Conservation (phyloP, 2,113 vertebrate species). For the Pongo pygmaeus region DNA sequence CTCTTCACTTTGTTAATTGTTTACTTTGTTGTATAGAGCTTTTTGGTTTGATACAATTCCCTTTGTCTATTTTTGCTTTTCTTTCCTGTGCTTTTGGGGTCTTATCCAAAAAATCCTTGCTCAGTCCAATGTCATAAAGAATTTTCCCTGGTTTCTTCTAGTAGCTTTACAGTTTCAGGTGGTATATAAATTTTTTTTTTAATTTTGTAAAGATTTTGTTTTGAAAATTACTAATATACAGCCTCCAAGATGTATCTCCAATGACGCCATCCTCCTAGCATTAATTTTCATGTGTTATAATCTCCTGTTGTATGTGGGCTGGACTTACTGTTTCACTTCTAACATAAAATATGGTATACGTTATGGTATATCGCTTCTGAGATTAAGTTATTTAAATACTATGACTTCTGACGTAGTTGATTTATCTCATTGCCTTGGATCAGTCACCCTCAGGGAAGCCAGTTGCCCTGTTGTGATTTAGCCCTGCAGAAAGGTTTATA, state of each 20-base stretch:
- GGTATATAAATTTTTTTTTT: neutral
- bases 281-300: neutral
- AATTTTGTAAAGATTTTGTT: neutral
- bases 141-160: neutral
- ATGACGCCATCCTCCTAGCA: neutral
- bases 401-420: neutral
- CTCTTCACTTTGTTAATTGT: neutral
- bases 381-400: constrained; percentile 7
- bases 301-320: neutral
- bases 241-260: neutral
- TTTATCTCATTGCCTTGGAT: neutral
- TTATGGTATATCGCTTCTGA: neutral
- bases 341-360: neutral
- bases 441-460: neutral
- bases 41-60: neutral
- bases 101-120: neutral
- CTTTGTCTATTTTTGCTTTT: neutral
- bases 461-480: neutral
- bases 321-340: neutral
- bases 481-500: neutral
- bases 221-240: neutral
- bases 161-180: neutral
- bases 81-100: neutral
- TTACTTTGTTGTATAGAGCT: neutral
- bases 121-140: neutral